Evolutionary conservation across 2,888 invertebrate species (phyloP), one percentile per base, ranked within the genome.

Genomic region (Nemapogon koenigi): DNA sequence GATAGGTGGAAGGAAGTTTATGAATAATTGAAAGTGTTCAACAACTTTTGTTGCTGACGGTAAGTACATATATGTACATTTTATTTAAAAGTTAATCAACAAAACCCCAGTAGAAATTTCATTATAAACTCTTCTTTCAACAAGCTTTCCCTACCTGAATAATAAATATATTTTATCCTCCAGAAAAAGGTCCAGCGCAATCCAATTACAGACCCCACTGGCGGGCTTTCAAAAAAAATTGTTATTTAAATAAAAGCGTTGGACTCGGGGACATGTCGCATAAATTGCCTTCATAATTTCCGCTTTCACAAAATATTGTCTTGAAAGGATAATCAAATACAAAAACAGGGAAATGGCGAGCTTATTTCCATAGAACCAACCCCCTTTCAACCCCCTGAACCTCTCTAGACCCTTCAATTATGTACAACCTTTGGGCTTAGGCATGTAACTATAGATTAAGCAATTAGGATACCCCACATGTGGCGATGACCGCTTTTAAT

Each of bases 241-340:
- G 62, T 66, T 73, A 73, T 75, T 76, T 76, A 73, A 73, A 76
- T 72, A 76, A 73, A 71, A 70, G 60, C 68, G 59, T 53, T 59
- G 58, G 57, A 59, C 62, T 28, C 15, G 60, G 57, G 62, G 65
- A 60, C 52, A 58, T 70, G 75, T 73, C 75, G 73, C 78, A 78
- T 78, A 78, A 78, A 78, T 78, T 78, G 73, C 72, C 62, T 72
- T 69, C 73, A 75, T 75, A 76, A 75, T 76, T 72, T 76, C 78
- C 76, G 73, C 71, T 49, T 64, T 65, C 64, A 66, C 72, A 66
- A 78, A 78, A 78, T 78, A 78, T 78, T 78, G 75, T 78, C 78
- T 78, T 78, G 76, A 78, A 78, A 76, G 78, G 75, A 76, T 76
- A 76, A 78, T 78, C 76, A 76, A 76, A 78, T 76, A 78, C 75